A percentile compares a stretch with the other conserved stretches of the same genome.
Conservation (phyloP, 2,888 invertebrate genomes). For the Tinea pellionella region DNA sequence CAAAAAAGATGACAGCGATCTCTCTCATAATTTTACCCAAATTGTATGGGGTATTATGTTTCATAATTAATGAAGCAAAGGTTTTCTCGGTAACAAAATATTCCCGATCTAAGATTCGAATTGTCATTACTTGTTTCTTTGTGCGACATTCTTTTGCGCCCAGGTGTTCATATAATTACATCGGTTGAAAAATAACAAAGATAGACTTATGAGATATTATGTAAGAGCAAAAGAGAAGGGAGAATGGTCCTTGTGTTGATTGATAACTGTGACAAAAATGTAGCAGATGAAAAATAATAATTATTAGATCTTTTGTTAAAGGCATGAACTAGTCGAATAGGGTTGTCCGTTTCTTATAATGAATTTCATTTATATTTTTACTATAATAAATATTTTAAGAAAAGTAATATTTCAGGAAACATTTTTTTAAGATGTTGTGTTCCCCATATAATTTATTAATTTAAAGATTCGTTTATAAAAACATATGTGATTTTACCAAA, state of each 20-base stretch:
- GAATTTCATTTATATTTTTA: neutral
- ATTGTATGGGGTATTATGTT: conserved; percentile 63
- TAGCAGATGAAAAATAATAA: conserved; percentile 70
- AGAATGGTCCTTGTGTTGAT: conserved; percentile 58
- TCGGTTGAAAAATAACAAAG: conserved; percentile 43
- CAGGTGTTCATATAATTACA: conserved; percentile 69
- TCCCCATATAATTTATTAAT: too few relatives aligned
- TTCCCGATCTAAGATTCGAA: conserved; percentile 63
- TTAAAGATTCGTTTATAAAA: too few relatives aligned
- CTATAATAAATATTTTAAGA: neutral
- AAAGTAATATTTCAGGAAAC: too few relatives aligned
- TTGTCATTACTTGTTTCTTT: conserved; percentile 66
- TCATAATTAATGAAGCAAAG: conserved; percentile 69
- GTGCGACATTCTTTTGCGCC: conserved; percentile 69
- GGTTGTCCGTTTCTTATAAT: conserved; percentile 30
- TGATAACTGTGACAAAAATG: conserved; percentile 72
- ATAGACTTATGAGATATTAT: conserved; percentile 28
- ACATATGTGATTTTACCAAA: too few relatives aligned
- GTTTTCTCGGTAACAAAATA: conserved; percentile 67
- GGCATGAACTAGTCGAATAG: conserved; percentile 48
- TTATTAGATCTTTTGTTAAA: conserved; percentile 65
- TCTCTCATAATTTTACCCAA: conserved; percentile 58
- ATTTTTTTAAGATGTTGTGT: too few relatives aligned
- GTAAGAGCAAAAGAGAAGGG: conserved; percentile 31
- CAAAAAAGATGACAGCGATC: conserved; percentile 59